Base-by-base conservation (phyloP, 2,113 vertebrate species). In the Lasiurus borealis region DNA sequence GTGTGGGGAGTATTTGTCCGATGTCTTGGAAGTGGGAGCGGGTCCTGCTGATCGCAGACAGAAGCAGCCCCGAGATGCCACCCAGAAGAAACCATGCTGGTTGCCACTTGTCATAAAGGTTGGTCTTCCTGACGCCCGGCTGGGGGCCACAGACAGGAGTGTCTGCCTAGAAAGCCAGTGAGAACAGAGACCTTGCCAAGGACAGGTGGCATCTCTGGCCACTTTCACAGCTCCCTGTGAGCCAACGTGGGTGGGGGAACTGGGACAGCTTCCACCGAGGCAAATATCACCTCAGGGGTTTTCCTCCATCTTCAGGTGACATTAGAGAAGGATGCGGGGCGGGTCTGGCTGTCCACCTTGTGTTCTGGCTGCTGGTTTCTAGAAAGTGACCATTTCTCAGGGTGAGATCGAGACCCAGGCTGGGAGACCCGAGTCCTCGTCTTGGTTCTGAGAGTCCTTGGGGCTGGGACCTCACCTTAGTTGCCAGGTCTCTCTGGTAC, bases 121-220 rank as follows among this genome's bases (percentile, higher is more conserved):
- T 52, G 15, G 18, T 48, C 81, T 44, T 16, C 3, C 44, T 23
- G 69, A 50, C 10, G 46, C 46, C 46, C 10, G 46, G 46, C 46
- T 46, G 46, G 78, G 34, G 64, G 44, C 3, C 0, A 0, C 1
- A 0, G 69, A 50, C 18, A 46, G 5, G 16, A 13, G 10, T 19
- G 0, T 87, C 62, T n/a, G 25, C 31, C 27, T 0, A 3, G 29
- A 76, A 46, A 76, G 48, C 90, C 68, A 3, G 0, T 4, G 46
- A 36, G 73, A 83, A 2, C 2, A 3, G 31, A 48, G 40, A 23
- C 14, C 27, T 27, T 29, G 59, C 66, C 46, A 31, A 68, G 11
- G 57, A 15, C 84, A 85, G 77, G 57, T 75, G n/a, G 34, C 82
- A 18, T 90, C 50, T 75, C 69, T 40, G 83, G 76, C 50, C 57